Evolutionary conservation across 2,797 vertebrate genomes (phyloP).

Genomic region (Sebastes ruberrimus): DNA sequence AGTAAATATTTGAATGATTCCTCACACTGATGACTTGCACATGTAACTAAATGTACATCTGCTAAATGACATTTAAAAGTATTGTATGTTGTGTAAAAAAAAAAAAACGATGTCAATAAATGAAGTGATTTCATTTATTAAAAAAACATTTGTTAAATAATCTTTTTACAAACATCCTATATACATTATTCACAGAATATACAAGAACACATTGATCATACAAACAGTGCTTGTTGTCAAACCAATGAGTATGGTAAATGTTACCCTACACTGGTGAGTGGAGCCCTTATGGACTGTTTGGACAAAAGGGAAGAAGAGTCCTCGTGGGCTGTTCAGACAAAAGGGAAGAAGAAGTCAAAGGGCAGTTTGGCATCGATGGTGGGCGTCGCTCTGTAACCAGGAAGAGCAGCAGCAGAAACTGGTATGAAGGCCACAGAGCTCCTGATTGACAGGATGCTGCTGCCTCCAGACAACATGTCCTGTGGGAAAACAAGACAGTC

Average conservation of each 20-base stretch:
- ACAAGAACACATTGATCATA: neutral
- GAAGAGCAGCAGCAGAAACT: slow-evolving; percentile 85
- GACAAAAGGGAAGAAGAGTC: neutral
- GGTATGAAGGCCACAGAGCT: slow-evolving; percentile 87
- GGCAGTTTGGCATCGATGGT: slow-evolving; percentile 90
- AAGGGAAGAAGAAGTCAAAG: slow-evolving; percentile 94
- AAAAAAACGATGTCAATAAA: neutral
- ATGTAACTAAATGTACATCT: neutral
- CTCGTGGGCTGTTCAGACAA: slow-evolving; percentile 76
- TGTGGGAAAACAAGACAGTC: slow-evolving; percentile 10
- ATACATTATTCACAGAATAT: slow-evolving; percentile 37
- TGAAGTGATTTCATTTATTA: slow-evolving; percentile 31
- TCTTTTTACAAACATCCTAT: slow-evolving; percentile 1
- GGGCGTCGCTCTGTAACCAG: slow-evolving; percentile 88
- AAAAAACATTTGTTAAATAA: slow-evolving; percentile 8
- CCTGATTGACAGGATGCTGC: slow-evolving; percentile 72
- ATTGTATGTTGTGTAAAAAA: neutral
- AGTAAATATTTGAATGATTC: slow-evolving; percentile 15
- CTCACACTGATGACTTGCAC: slow-evolving; percentile 16
- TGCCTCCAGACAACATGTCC: slow-evolving; percentile 50
- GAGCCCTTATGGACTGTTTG: neutral
- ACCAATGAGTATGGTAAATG: neutral
- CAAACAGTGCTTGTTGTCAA: neutral
- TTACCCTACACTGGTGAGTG: neutral
- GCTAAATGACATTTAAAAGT: neutral